Base-by-base conservation (phyloP, 2,888 invertebrate species). In the Acleris emargana region DNA sequence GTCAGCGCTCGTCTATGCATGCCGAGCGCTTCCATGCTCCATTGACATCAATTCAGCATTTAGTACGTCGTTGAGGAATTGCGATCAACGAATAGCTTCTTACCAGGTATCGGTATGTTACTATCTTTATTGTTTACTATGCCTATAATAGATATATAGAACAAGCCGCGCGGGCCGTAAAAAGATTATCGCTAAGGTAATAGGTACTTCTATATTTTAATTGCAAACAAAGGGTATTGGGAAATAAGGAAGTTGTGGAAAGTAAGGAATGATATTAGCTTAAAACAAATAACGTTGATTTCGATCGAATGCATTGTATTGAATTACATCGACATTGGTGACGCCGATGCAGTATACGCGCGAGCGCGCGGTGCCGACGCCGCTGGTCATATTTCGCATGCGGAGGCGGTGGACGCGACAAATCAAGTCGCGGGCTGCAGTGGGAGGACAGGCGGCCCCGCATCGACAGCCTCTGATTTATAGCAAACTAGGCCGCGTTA, bases 381-480 rank as follows among this genome's bases (percentile, higher is more conserved):
- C 79, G 79, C 67, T 70, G 73, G 78, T 73, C 77, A 78, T 78
- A 82, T 61, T 66, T 57, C 61, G 66, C 77, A 84, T 84, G 81
- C 76, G 78, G 78, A 78, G 86, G 84, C 82, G 85, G 83, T 86
- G 90, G 87, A 86, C 87, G 86, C 89, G 89, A 91, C 91, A 91
- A 91, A 92, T 91, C 91, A 91, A 88, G 81, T 78, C 85, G 81
- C 86, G 87, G 82, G 86, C 80, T 82, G 84, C 86, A 82, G 78
- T 85, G 84, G 91, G 72, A 68, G 72, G 72, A 71, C 72, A 70
- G 91, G 87, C 64, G 88, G 88, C 86, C 83, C 88, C 82, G 82
- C 80, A 90, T 92, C 91, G 93, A 93, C 93, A 90, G 86, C 68
- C 77, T 68, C 84, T 91, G 93, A 93, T 93, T 93, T 93, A 93